Evolutionary conservation across 2,113 vertebrate species (phyloP).

Genomic region (Ciconia boyciana): DNA sequence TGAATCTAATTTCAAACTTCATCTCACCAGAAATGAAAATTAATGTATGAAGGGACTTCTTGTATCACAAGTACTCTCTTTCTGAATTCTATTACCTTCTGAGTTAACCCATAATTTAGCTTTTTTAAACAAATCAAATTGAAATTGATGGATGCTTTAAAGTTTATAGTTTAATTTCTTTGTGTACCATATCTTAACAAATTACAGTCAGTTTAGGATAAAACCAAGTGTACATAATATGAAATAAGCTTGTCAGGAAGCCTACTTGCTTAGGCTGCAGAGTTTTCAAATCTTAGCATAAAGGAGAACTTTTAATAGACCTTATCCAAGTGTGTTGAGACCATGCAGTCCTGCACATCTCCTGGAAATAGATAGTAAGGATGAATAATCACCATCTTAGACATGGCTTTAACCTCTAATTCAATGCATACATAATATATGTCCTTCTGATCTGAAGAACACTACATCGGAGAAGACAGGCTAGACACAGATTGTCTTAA

Average conservation of each 20-base stretch:
- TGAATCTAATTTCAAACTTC: slow-evolving; percentile 77
- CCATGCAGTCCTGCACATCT: not conserved
- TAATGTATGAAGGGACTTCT: slow-evolving; percentile 67
- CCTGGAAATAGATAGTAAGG: not conserved
- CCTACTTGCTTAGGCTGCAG: slow-evolving; percentile 8
- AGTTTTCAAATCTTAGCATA: slow-evolving; percentile 31
- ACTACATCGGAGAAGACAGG: not conserved
- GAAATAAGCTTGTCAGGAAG: slow-evolving; percentile 22
- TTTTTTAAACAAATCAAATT: slow-evolving; percentile 64
- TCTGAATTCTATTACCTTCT: slow-evolving; percentile 49
- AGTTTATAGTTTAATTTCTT: slow-evolving; percentile 39
- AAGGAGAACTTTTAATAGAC: slow-evolving; percentile 14
- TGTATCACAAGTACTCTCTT: slow-evolving; percentile 36
- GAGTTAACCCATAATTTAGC: slow-evolving; percentile 49
- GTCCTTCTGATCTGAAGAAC: not conserved
- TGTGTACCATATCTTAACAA: slow-evolving; percentile 40
- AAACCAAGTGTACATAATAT: slow-evolving; percentile 3
- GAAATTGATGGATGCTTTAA: slow-evolving; percentile 51
- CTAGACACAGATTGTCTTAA: not conserved
- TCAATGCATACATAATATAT: not conserved
- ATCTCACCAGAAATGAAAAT: slow-evolving; percentile 74
- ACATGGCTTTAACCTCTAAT: not conserved
- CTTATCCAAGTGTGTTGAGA: not conserved
- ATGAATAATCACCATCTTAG: not conserved
- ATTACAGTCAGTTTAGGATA: slow-evolving; percentile 3